Percentiles rank a stretch among this genome's conserved stretches.
These are phyloP conservation scores for Rousettus madagascariensis DNA, from an alignment of 2,797 vertebrate genomes.

Conservation along the genomic window DNA sequence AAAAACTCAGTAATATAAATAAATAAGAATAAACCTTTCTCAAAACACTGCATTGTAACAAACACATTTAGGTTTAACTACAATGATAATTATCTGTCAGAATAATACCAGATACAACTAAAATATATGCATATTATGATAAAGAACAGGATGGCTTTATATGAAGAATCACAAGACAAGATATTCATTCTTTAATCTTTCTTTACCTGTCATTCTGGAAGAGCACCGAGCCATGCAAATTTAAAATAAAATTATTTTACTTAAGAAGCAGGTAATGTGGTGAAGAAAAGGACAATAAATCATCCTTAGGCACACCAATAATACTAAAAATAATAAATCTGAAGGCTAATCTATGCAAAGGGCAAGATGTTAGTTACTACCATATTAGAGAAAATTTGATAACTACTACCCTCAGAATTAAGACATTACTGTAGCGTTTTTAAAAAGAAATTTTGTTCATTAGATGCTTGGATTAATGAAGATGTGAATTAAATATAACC, in stretches of 20 bases:
- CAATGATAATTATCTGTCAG: background rate
- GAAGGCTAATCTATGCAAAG: constrained; percentile 34
- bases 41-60: constrained; percentile 18
- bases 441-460: background rate
- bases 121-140: background rate
- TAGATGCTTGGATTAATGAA: constrained; percentile 44
- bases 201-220: constrained; percentile 10
- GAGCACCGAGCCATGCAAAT: constrained; percentile 21
- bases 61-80: constrained; percentile 25
- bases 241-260: constrained; percentile 59
- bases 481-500: constrained; percentile 30
- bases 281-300: background rate
- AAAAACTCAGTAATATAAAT: constrained; percentile 31
- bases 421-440: constrained; percentile 9
- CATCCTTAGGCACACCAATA: background rate
- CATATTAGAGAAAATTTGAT: background rate
- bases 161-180: background rate
- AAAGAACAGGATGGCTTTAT: background rate
- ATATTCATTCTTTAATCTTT: background rate
- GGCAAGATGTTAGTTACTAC: background rate
- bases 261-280: constrained; percentile 18
- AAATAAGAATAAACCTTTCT: constrained; percentile 26
- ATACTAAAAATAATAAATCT: background rate
- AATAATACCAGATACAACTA: background rate
- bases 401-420: background rate